Evolutionary conservation across 1,140 invertebrate genomes (phyloP).

Genomic region (Drosophila cardini): DNA sequence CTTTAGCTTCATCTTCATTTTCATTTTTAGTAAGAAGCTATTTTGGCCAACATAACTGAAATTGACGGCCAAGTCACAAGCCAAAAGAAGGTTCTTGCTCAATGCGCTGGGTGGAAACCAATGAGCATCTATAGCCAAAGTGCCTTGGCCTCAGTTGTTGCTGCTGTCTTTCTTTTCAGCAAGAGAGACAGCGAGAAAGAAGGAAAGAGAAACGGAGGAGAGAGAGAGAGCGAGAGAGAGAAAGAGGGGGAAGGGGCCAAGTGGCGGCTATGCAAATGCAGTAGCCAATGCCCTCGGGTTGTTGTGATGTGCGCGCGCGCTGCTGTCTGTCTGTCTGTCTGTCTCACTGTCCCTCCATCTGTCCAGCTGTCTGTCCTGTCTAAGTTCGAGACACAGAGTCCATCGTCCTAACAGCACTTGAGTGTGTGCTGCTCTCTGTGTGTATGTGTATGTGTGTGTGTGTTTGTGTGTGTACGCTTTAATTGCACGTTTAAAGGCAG

Average conservation of each 20-base stretch:
- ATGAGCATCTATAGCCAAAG: constrained; percentile 4
- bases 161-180: constrained; percentile 11
- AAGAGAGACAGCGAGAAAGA: neutral
- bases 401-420: constrained; percentile 42
- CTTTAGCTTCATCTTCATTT: constrained; percentile 16
- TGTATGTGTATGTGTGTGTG: constrained; percentile 25
- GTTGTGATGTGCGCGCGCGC: constrained; percentile 80
- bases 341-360: constrained; percentile 23
- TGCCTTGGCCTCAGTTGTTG: constrained; percentile 15
- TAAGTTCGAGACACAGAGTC: constrained; percentile 16
- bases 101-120: constrained; percentile 23
- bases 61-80: constrained; percentile 45
- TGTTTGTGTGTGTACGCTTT: constrained; percentile 63
- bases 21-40: constrained; percentile 48
- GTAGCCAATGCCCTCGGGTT: constrained; percentile 84
- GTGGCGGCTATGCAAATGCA: constrained; percentile 83
- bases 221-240: constrained; percentile 1
- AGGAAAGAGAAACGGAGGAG: neutral
- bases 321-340: constrained; percentile 37
- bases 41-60: constrained; percentile 61
- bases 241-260: constrained; percentile 16
- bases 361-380: constrained; percentile 10
- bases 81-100: constrained; percentile 42
- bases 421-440: neutral
- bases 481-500: constrained; percentile 82